Percentiles rank a stretch among this genome's conserved stretches.
Evolutionary conservation across 2,797 vertebrate genomes (phyloP).

Genomic region (Oophaga sylvatica): DNA sequence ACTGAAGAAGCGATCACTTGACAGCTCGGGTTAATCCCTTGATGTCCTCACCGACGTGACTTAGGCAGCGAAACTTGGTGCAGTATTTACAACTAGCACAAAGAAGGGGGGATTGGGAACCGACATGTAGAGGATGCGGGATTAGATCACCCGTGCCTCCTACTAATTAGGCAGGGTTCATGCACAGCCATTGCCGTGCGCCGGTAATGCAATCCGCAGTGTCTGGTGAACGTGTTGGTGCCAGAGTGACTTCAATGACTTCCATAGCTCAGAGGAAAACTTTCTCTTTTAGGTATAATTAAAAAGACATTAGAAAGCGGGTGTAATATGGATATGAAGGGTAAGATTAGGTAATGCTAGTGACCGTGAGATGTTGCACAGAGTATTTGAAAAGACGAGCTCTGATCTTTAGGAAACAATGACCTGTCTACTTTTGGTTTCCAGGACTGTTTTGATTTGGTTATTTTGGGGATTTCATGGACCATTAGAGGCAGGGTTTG

Average conservation of each 20-base stretch:
- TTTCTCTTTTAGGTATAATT: neutral
- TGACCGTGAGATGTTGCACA: too few species aligned
- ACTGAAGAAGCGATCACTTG: constrained; percentile 12
- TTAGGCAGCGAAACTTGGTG: neutral
- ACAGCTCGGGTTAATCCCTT: constrained; percentile 20
- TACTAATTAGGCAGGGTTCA: constrained; percentile 22
- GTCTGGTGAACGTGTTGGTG: neutral
- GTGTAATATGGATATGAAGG: too few species aligned
- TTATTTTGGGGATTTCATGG: too few species aligned
- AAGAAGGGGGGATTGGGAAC: neutral
- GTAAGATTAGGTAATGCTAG: too few species aligned
- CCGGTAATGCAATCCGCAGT: neutral
- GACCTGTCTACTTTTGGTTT: too few species aligned
- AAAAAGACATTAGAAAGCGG: neutral
- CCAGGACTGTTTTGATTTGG: too few species aligned
- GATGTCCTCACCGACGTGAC: neutral
- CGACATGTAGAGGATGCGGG: neutral
- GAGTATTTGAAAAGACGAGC: too few species aligned
- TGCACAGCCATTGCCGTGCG: neutral
- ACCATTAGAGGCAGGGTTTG: too few species aligned
- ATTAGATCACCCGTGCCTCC: neutral
- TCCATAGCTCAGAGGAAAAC: neutral
- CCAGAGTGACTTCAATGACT: neutral
- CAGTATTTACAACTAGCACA: constrained; percentile 5
- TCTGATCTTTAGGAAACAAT: too few species aligned